These are phyloP conservation scores for Adelphocoris suturalis DNA, from an alignment of 2,888 invertebrate genomes.

Conservation along the genomic window DNA sequence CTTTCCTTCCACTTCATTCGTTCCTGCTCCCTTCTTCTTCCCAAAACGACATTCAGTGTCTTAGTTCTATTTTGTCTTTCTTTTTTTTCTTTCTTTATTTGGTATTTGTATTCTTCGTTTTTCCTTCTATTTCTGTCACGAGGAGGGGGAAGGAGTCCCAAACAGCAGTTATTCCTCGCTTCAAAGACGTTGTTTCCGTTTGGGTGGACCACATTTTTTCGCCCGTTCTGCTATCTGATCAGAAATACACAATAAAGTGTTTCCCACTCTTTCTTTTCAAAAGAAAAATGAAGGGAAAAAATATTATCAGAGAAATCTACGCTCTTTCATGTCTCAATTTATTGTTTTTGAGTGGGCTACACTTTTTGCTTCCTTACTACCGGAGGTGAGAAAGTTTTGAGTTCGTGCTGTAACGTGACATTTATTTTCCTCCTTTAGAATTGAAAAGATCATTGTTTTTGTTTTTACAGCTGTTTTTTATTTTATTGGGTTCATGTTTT, in stretches of 20 bases:
- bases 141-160: neutral
- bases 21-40: neutral
- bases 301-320: neutral
- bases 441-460: too few relatives aligned
- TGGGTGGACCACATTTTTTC: constrained; percentile 19
- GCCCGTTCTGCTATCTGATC: neutral
- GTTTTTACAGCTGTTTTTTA: too few relatives aligned
- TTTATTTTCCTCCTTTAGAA: too few relatives aligned
- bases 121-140: neutral
- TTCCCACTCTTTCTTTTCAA: neutral
- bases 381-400: too few relatives aligned
- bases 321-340: neutral
- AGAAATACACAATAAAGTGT: constrained; percentile 7
- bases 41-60: constrained; percentile 42
- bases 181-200: constrained; percentile 39
- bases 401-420: too few relatives aligned
- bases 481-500: too few relatives aligned
- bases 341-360: neutral
- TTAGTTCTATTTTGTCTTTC: constrained; percentile 4
- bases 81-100: neutral
- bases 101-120: constrained; percentile 28
- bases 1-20: constrained; percentile 51
- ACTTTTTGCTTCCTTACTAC: too few relatives aligned
- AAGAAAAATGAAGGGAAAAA: neutral
- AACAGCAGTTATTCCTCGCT: constrained; percentile 39